phyloP scores from a whole-genome alignment of 2,888 invertebrate genomes.

The Apantesis nais region DNA sequence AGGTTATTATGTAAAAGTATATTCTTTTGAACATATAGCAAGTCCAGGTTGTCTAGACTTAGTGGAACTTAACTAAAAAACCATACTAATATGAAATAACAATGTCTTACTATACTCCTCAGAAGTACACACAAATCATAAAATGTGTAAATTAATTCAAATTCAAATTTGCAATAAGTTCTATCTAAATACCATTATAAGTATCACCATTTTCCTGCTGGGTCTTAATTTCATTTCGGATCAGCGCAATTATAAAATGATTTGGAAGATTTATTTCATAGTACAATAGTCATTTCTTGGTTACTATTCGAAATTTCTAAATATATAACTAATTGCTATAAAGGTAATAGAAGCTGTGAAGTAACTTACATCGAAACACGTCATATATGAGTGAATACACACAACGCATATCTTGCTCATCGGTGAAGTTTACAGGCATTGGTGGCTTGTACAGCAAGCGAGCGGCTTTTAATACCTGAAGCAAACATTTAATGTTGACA shows the following conservation, averaged over 20 bases:
- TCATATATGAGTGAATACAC: conserved; percentile 91
- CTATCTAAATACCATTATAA: neutral
- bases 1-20: neutral
- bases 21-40: neutral
- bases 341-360: neutral
- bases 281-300: too few relatives aligned
- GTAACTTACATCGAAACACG: conserved; percentile 89
- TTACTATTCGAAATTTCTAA: neutral
- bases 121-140: neutral
- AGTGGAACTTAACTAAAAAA: neutral
- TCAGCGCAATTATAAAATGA: neutral
- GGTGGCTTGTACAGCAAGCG: conserved; percentile 83
- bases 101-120: neutral
- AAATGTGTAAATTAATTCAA: neutral
- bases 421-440: conserved; percentile 77
- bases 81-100: neutral
- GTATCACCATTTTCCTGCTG: neutral
- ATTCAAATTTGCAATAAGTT: neutral
- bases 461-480: conserved; percentile 85
- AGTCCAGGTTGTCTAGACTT: neutral
- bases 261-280: too few relatives aligned
- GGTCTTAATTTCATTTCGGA: neutral
- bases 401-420: conserved; percentile 90
- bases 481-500: neutral
- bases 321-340: neutral